A percentile compares a stretch with the other conserved stretches of the same genome.
phyloP scores from a whole-genome alignment of 2,113 vertebrate species.

The Pitta sordida region DNA sequence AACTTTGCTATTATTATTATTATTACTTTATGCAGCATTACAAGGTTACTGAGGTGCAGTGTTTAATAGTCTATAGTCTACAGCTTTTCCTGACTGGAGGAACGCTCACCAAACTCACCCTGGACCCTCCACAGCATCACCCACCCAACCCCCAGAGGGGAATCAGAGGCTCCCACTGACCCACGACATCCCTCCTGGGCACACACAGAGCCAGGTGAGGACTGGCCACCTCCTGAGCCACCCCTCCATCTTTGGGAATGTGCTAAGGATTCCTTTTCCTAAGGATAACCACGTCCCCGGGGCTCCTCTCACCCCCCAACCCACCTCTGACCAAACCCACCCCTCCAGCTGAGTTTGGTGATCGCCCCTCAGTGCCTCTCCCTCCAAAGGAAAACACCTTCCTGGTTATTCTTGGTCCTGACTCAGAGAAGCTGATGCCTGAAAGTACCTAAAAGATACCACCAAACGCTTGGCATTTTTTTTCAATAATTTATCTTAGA shows the following conservation, averaged over 20 bases:
- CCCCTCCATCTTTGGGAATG: background rate
- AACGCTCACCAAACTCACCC: constrained; percentile 75
- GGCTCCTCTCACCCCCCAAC: background rate
- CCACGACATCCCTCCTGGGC: accelerated
- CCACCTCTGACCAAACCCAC: background rate
- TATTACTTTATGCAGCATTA: constrained; percentile 91
- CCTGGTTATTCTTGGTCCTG: constrained; percentile 75
- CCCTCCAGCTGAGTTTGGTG: constrained; percentile 63
- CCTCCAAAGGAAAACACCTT: constrained; percentile 49
- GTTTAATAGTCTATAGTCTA: constrained; percentile 79
- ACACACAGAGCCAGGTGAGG: background rate
- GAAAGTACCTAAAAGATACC: constrained; percentile 75
- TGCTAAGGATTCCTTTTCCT: background rate
- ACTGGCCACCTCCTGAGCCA: background rate
- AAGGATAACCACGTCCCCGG: accelerated
- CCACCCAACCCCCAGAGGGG: background rate
- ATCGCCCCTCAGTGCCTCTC: constrained; percentile 43
- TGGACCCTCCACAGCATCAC: background rate
- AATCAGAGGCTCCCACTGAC: background rate
- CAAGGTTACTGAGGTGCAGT: constrained; percentile 91
- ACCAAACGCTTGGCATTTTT: constrained; percentile 81
- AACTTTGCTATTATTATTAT: constrained; percentile 83
- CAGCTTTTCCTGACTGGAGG: constrained; percentile 60
- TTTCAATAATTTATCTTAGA: constrained; percentile 62
- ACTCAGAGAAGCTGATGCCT: constrained; percentile 74